Evolutionary conservation across 1,140 invertebrate genomes (phyloP), one percentile per base, ranked within the genome.

Genomic region (Lasioglossum albipes): DNA sequence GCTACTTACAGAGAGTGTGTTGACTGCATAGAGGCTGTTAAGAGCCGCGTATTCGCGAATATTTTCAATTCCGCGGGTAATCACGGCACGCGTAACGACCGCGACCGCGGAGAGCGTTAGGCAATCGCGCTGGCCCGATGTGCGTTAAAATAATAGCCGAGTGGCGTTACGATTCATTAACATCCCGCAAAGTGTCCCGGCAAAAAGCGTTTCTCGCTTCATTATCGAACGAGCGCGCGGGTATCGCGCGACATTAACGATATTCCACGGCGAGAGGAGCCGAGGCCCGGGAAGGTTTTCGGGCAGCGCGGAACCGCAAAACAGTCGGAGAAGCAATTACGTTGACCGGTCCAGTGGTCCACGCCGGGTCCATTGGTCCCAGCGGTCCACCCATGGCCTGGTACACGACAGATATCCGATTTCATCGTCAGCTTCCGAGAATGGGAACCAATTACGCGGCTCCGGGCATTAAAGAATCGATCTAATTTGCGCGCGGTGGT

Each of bases 391-490:
- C 54, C 20, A 7, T 31, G 67, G 81, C 62, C 54, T 36, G 69
- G 22, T 85, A 86, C 84, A 87, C 85, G 86, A 87, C 86, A 87
- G 86, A 87, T 86, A 86, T 87, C 86, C 85, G 86, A 87, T 87
- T 87, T 87, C 86, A 87, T 69, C 86, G 86, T 86, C 86, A 87
- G 86, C 86, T 87, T 87, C 86, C 82, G 79, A 87, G 86, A 88
- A 88, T 87, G 82, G 86, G 84, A 85, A 88, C 77, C 87, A 91
- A 89, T 91, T 91, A 91, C 88, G 87, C 87, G 84, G 82, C 76
- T 68, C 85, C 83, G 86, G 85, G 85, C 87, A 91, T 90, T 90
- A 88, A 91, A 84, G 88, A 87, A 89, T 89, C 89, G 88, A 88
- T 91, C 88, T 89, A 90, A 89, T 89, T 88, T 88, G 82, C 86